These are phyloP conservation scores for Arnoldichthys spilopterus DNA, from an alignment of 2,797 vertebrate genomes.

Conservation along the genomic window DNA sequence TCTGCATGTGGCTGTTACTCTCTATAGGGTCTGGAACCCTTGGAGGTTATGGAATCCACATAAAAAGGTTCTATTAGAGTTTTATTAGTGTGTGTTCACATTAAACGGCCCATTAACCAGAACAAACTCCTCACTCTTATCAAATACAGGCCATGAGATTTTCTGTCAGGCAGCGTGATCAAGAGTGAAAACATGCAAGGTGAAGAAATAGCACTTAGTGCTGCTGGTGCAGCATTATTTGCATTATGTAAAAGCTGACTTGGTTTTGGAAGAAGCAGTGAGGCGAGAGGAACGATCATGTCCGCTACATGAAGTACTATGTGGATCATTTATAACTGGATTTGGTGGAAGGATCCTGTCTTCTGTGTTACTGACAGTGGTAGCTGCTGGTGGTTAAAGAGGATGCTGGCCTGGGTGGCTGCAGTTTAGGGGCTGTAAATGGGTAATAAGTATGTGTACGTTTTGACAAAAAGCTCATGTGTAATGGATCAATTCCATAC, in stretches of 20 bases:
- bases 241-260: background rate
- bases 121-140: slow-evolving; percentile 29
- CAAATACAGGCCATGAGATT: slow-evolving; percentile 42
- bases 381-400: slow-evolving; percentile 61
- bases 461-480: slow-evolving; percentile 63
- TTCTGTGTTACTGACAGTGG: slow-evolving; percentile 60
- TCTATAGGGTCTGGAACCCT: background rate
- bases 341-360: slow-evolving; percentile 39
- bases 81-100: slow-evolving; percentile 51
- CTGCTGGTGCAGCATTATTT: background rate
- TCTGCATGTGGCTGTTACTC: background rate
- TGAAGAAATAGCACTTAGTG: too few species aligned
- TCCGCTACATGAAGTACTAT: slow-evolving; percentile 4
- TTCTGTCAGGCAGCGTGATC: slow-evolving; percentile 18
- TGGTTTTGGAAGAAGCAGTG: background rate
- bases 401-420: slow-evolving; percentile 47
- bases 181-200: slow-evolving; percentile 14
- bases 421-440: slow-evolving; percentile 67
- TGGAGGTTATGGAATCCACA: slow-evolving; percentile 12
- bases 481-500: slow-evolving; percentile 68
- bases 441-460: slow-evolving; percentile 74
- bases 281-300: slow-evolving; percentile 6
- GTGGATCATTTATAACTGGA: slow-evolving; percentile 12
- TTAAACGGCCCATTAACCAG: slow-evolving; percentile 43
- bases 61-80: slow-evolving; percentile 45